Base-by-base conservation (phyloP, 1,140 invertebrate species). In the Dreissena rostriformis region DNA sequence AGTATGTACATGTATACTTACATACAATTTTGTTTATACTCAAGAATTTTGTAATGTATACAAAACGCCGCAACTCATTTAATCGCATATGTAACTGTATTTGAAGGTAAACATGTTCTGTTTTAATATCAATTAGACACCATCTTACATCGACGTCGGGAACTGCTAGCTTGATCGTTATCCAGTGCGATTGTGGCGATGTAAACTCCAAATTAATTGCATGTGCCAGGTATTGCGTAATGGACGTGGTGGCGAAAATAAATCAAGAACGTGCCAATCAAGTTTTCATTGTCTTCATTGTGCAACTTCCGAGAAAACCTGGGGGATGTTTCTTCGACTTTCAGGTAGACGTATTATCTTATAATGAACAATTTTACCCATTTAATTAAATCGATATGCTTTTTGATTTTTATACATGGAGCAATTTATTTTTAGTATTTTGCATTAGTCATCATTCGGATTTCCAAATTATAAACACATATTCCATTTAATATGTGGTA, bases 71-170 rank as follows among this genome's bases (percentile, higher is more conserved):
- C 17, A n/a, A 24, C 57, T 19, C 4, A 5, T 61, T n/a, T 5
- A 6, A 63, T 11, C 61, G 19, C 24, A n/a, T 26, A n/a, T 5
- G 11, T n/a, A 66, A 19, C 28, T 28, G 0, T n/a, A 63, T 12
- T 24, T 11, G 14, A 15, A 24, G 63, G 63, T 24, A 28, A 66
- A 66, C 11, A 15, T 66, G 28, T 28, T 39, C 39, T 39, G 39
- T 39, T 39, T 39, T 39, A 5, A 39, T 39, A 2, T 5, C 39
- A 8, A 85, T 14, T 74, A 90, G 89, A 72, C 63, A 75, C 5
- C 87, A 87, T 77, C 76, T 89, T 24, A 63, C 85, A 51, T 51
- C 63, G 29, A 52, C 29, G 10, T 73, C 63, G n/a, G 85, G 86
- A 10, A 63, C 65, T 26, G 80, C 53, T 12, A 88, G 84, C 49